Conservation (phyloP, 2,113 vertebrate genomes). For the Condylura cristata region DNA sequence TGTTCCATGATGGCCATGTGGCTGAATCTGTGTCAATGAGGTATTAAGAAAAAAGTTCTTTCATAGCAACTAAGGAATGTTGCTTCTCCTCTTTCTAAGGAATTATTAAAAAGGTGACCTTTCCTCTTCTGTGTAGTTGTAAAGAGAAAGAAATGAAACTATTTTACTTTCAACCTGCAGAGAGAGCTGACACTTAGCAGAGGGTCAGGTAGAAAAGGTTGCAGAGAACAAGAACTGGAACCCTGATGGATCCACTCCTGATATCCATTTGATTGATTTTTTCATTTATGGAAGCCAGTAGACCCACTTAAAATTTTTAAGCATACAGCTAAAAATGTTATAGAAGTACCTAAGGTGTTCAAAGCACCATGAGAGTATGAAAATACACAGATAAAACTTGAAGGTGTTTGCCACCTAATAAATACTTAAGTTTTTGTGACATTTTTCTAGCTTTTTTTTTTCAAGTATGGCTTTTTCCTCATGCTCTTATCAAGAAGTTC, state of each 20-base stretch:
- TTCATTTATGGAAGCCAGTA: neutral
- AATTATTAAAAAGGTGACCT: neutral
- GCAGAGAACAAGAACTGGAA: neutral
- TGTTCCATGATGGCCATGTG: neutral
- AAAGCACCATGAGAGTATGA: neutral
- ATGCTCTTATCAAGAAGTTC: constrained; percentile 26
- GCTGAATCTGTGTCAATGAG: neutral
- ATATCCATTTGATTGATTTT: neutral
- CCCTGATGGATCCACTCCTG: neutral
- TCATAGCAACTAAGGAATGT: neutral
- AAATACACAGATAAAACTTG: neutral
- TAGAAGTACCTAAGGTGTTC: neutral
- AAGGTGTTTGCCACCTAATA: neutral
- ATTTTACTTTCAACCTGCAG: neutral
- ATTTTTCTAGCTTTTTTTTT: neutral
- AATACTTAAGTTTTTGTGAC: neutral
- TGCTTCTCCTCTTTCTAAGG: neutral
- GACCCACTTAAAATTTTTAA: neutral
- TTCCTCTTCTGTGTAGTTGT: neutral
- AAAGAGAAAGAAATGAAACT: neutral
- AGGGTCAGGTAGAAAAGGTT: neutral
- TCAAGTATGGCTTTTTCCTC: neutral
- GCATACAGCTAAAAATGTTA: constrained; percentile 1
- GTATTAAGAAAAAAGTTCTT: neutral
- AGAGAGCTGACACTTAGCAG: neutral